These are phyloP conservation scores for Rhodophaea formosa DNA, from an alignment of 2,888 invertebrate genomes.

Conservation along the genomic window DNA sequence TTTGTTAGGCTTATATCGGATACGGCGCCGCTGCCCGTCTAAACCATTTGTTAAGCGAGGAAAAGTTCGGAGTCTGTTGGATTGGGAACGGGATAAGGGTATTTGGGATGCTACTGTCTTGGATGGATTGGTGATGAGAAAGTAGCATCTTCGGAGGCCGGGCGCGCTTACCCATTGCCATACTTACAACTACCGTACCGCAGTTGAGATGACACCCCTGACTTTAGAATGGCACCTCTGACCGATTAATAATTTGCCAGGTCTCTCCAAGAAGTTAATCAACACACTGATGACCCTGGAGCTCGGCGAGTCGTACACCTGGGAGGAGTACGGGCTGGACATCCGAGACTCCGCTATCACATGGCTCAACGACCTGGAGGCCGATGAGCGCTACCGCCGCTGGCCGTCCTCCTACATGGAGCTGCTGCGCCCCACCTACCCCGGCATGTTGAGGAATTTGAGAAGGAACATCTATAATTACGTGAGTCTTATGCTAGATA, in stretches of 20 bases:
- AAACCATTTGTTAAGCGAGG: too few species aligned
- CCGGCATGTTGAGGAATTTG: constrained; percentile 96
- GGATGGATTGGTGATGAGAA: too few species aligned
- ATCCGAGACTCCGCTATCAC: constrained; percentile 95
- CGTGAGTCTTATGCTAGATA: constrained; percentile 63
- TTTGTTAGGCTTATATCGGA: too few species aligned
- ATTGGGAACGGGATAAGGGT: too few species aligned
- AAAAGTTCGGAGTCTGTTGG: too few species aligned
- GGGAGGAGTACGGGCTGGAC: constrained; percentile 94
- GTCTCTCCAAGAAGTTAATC: constrained; percentile 83
- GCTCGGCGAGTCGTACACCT: constrained; percentile 79
- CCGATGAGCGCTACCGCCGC: constrained; percentile 90
- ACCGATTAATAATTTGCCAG: constrained; percentile 57
- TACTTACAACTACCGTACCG: too few species aligned
- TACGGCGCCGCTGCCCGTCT: too few species aligned
- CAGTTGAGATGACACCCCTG: too few species aligned
- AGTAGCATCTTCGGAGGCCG: too few species aligned
- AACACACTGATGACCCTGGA: constrained; percentile 86
- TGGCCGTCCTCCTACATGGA: constrained; percentile 96
- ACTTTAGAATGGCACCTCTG: too few species aligned
- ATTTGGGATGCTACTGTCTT: too few species aligned
- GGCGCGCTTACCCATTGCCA: too few species aligned
- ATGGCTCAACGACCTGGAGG: constrained; percentile 97
- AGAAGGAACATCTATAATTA: constrained; percentile 92
- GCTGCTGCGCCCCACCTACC: constrained; percentile 96